Base-by-base conservation (phyloP, 2,797 vertebrate genomes). In the Pteronotus mesoamericanus region DNA sequence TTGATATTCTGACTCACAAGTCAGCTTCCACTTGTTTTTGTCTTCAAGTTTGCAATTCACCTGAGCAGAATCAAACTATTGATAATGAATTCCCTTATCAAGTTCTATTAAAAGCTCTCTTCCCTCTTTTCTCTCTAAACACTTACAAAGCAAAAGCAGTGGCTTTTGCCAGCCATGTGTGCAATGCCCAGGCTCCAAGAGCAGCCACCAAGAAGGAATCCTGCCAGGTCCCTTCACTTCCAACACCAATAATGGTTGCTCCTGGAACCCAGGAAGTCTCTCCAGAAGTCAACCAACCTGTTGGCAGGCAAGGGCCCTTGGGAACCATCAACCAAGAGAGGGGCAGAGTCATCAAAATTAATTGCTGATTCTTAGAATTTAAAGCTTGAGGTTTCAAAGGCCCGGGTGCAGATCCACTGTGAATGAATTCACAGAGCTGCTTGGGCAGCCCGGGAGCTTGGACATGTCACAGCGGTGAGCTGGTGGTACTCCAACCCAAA, bases 301-400 rank as follows among this genome's bases (percentile, higher is more conserved):
- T 39, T n/a, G 82, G 79, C 77, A 71, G 95, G 37, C 48, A 90
- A 61, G 44, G 29, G 0, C 64, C 51, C 77, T 77, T 59, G 88
- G 89, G 42, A 71, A 64, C 16, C 14, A 11, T 93, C 86, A 61
- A 95, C 91, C 85, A 11, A 46, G 66, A 89, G 97, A 86, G 94
- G 94, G 87, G 94, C 91, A 77, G 94, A 96, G 66, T 97, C 97
- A 97, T 98, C 97, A 61, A 94, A 98, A 98, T 96, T 84, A 98
- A 94, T 89, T 96, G 96, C 97, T 98, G 98, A 98, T 85, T 96
- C 94, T 95, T 94, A 96, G 92, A 96, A 97, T 96, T 97, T 83
- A 89, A 93, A 97, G 96, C 96, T 95, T 55, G 51, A 87, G 92
- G 97, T 86, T 85, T 26, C 0, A 80, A 77, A 96, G 96, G 94